A percentile compares a stretch with the other conserved stretches of the same genome.
Evolutionary conservation across 2,797 vertebrate species (phyloP).

Genomic region (Helicolenus hilgendorfi): DNA sequence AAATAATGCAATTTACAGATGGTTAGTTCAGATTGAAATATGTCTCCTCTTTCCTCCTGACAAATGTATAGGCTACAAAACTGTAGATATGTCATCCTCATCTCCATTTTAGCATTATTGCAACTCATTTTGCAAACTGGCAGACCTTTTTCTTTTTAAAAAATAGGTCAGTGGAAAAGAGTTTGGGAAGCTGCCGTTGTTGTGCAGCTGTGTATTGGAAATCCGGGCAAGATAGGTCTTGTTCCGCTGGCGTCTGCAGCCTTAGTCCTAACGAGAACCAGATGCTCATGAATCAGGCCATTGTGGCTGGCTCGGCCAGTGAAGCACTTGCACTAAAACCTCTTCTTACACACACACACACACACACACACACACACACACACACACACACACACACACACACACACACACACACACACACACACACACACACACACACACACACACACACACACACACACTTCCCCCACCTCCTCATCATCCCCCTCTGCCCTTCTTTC

Average conservation of each 20-base stretch:
- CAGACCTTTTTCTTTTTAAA: slow-evolving; percentile 61
- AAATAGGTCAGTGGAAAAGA: slow-evolving; percentile 92
- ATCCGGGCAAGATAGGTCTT: slow-evolving; percentile 83
- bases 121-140: slow-evolving; percentile 40
- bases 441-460: not conserved
- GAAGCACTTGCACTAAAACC: slow-evolving; percentile 77
- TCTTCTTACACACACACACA: not conserved
- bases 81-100: not conserved
- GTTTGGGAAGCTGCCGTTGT: slow-evolving; percentile 82
- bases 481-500: slow-evolving; percentile 33
- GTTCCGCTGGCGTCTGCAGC: slow-evolving; percentile 85
- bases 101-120: slow-evolving; percentile 13
- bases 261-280: slow-evolving; percentile 89
- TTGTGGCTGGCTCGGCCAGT: slow-evolving; percentile 87
- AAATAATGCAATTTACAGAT: slow-evolving; percentile 10
- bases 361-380: slow-evolving; percentile 13
- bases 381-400: not conserved
- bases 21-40: slow-evolving; percentile 8
- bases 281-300: slow-evolving; percentile 93
- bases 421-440: not conserved
- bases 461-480: slow-evolving; percentile 20
- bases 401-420: not conserved
- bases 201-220: slow-evolving; percentile 86
- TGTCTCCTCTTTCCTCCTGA: slow-evolving; percentile 15
- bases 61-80: not conserved